Evolutionary conservation across 2,797 vertebrate genomes (phyloP).

Genomic region (Acipenser transmontanus): DNA sequence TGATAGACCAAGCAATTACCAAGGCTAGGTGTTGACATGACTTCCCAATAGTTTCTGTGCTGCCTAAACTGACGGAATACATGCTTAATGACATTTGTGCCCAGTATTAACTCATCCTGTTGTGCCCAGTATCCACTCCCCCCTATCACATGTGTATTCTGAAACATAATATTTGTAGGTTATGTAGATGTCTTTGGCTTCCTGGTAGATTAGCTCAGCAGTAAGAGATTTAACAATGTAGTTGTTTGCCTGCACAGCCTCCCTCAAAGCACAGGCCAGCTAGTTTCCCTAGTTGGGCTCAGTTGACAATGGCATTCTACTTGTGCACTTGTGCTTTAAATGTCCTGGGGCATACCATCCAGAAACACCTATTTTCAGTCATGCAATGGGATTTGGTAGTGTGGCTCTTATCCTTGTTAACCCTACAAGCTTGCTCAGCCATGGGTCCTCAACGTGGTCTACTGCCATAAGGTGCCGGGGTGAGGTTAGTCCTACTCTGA

Average conservation of each 20-base stretch:
- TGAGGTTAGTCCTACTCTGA: background rate
- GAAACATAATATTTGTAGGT: background rate
- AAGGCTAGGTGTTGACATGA: no score
- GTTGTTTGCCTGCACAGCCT: background rate
- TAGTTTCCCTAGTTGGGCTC: background rate
- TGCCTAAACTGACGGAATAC: no score
- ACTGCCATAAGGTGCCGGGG: no score
- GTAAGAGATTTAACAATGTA: background rate
- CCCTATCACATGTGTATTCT: conserved; percentile 5
- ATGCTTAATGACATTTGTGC: no score
- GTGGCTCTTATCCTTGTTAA: background rate
- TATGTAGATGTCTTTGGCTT: background rate
- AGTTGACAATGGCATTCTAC: background rate
- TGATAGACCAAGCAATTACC: no score
- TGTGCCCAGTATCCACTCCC: no score
- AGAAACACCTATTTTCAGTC: background rate
- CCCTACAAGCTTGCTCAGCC: background rate
- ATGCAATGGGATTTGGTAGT: background rate
- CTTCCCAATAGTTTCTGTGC: no score
- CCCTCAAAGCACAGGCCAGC: conserved; percentile 8
- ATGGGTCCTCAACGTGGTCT: background rate
- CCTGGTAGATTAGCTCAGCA: background rate
- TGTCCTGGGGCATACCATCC: background rate
- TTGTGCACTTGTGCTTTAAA: background rate
- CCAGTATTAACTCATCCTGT: no score